Evolutionary conservation across 1,140 invertebrate genomes (phyloP).

Genomic region (Phymorhynchus buccinoides): DNA sequence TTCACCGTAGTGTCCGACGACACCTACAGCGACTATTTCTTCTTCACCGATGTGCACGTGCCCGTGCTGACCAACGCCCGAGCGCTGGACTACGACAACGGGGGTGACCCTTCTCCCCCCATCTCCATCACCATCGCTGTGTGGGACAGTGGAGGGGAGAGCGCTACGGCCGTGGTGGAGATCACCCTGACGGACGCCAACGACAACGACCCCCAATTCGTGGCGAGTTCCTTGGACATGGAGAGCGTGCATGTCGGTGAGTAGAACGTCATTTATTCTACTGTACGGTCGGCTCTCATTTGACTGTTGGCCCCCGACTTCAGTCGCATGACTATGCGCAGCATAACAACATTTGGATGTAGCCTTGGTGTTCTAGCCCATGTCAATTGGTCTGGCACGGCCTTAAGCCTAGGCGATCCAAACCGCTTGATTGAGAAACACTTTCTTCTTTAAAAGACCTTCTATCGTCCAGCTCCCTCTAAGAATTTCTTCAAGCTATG

Average conservation of each 20-base stretch:
- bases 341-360: no score
- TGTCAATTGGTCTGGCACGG: no score
- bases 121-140: background rate
- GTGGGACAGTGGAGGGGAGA: conserved; percentile 1
- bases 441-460: no score
- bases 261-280: background rate
- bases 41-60: background rate
- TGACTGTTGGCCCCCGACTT: no score
- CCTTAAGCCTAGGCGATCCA: no score
- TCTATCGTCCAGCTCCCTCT: no score
- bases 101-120: background rate
- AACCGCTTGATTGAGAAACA: no score
- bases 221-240: background rate
- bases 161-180: background rate
- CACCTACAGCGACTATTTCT: conserved; percentile 1
- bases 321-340: no score
- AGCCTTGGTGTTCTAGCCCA: no score
- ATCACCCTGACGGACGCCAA: conserved; percentile 27
- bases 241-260: background rate
- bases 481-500: no score
- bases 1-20: background rate
- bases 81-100: background rate
- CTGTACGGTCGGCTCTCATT: no score
- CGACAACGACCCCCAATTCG: conserved; percentile 19
- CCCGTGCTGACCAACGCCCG: background rate